Evolutionary conservation across 2,888 invertebrate species (phyloP).

Genomic region (Cheilosia urbana): DNA sequence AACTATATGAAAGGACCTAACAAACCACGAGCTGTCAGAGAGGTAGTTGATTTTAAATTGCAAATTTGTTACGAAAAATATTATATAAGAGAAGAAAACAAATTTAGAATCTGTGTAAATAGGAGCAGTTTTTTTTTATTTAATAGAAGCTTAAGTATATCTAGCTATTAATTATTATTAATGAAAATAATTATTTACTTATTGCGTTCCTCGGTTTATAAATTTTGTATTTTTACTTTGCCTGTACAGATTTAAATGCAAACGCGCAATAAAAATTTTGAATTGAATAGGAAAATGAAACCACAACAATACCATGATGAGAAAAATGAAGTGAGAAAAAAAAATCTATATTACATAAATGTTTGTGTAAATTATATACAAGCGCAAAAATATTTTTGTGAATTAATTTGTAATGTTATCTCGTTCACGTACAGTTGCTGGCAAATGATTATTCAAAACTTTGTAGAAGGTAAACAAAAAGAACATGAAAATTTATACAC

Average conservation of each 20-base stretch:
- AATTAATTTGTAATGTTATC: constrained; percentile 74
- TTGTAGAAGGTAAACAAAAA: constrained; percentile 27
- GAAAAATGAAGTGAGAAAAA: constrained; percentile 41
- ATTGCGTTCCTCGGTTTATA: constrained; percentile 24
- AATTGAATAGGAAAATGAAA: constrained; percentile 59
- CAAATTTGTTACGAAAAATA: constrained; percentile 58
- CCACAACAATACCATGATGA: constrained; percentile 23
- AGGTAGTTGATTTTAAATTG: constrained; percentile 58
- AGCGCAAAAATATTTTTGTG: constrained; percentile 73
- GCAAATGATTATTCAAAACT: constrained; percentile 63
- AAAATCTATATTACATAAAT: constrained; percentile 57
- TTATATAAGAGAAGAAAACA: constrained; percentile 12
- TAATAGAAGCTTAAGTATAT: constrained; percentile 60
- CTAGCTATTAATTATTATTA: constrained; percentile 43
- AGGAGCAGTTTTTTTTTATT: constrained; percentile 27
- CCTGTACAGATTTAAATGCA: constrained; percentile 62
- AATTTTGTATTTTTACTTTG: constrained; percentile 24
- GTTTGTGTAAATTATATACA: constrained; percentile 51
- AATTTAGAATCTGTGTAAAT: constrained; percentile 53
- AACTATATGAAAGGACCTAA: constrained; percentile 67
- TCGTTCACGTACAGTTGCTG: constrained; percentile 72
- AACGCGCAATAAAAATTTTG: constrained; percentile 58
- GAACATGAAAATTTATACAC: not conserved
- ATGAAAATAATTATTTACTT: constrained; percentile 3
- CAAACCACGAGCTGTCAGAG: constrained; percentile 57